Evolutionary conservation across 2,888 invertebrate species (phyloP).

Genomic region (Idaea straminata): DNA sequence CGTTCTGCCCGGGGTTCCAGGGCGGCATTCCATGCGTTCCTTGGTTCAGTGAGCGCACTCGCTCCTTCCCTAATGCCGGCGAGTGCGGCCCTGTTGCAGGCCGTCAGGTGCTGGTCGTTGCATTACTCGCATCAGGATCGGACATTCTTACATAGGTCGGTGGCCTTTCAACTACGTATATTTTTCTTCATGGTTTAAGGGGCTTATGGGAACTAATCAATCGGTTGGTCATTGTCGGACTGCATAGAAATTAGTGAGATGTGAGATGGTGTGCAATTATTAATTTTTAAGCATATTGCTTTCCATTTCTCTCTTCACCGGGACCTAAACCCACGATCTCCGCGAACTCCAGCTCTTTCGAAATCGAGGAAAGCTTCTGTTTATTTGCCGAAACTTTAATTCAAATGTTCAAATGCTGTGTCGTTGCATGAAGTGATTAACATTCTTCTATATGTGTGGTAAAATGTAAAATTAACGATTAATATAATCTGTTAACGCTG

Average conservation of each 20-base stretch:
- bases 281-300: no score
- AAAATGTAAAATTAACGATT: conserved; percentile 6
- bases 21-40: conserved; percentile 89
- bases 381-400: no score
- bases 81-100: conserved; percentile 93
- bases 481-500: conserved; percentile 50
- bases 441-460: neutral
- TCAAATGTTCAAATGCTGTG: neutral
- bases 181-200: no score
- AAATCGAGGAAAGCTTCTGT: no score
- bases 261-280: no score
- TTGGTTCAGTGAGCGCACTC: conserved; percentile 95
- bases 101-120: conserved; percentile 95
- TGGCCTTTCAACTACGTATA: neutral
- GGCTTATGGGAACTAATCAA: neutral
- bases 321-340: no score
- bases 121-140: conserved; percentile 94
- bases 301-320: no score
- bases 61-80: conserved; percentile 94
- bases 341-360: no score
- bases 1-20: conserved; percentile 66
- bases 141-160: conserved; percentile 89
- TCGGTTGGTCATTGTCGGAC: no score
- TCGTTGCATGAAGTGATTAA: neutral
- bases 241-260: no score